Percentiles rank a stretch among this genome's conserved stretches.
Evolutionary conservation across 2,797 vertebrate genomes (phyloP).

Genomic region (Bucorvus abyssinicus): DNA sequence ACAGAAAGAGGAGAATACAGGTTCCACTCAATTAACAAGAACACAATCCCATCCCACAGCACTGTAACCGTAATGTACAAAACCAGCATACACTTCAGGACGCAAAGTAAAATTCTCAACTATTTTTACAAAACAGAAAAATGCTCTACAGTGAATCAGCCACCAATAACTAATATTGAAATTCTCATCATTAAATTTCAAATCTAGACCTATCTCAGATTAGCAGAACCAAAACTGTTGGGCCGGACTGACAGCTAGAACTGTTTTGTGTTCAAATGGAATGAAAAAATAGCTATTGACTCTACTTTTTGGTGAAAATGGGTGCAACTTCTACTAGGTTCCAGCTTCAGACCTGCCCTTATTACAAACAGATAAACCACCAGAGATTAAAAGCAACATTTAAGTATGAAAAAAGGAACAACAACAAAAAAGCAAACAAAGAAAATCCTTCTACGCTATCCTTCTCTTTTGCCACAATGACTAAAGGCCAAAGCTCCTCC

Average conservation of each 20-base stretch:
- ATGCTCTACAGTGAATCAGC: not conserved
- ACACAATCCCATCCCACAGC: not conserved
- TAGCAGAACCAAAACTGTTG: not conserved
- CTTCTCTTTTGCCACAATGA: not conserved
- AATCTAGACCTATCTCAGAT: not conserved
- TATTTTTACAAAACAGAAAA: not conserved
- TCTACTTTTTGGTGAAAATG: not conserved
- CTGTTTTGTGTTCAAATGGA: not conserved
- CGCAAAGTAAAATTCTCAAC: not conserved
- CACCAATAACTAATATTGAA: not conserved
- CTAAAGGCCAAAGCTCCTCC: not conserved
- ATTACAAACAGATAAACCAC: not conserved
- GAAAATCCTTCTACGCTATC: not conserved
- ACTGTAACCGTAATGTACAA: not conserved
- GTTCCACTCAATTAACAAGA: not conserved
- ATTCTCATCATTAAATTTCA: not conserved
- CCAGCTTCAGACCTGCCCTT: not conserved
- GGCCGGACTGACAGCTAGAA: not conserved
- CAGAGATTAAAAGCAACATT: not conserved
- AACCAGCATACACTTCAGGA: not conserved
- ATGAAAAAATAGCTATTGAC: not conserved
- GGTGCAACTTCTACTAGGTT: not conserved
- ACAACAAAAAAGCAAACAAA: not conserved
- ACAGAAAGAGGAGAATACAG: accelerated
- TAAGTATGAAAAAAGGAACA: not conserved